Evolutionary conservation across 92 coral and sea anemone species (phyloP).

Genomic region (Parazoanthus atlanticus): DNA sequence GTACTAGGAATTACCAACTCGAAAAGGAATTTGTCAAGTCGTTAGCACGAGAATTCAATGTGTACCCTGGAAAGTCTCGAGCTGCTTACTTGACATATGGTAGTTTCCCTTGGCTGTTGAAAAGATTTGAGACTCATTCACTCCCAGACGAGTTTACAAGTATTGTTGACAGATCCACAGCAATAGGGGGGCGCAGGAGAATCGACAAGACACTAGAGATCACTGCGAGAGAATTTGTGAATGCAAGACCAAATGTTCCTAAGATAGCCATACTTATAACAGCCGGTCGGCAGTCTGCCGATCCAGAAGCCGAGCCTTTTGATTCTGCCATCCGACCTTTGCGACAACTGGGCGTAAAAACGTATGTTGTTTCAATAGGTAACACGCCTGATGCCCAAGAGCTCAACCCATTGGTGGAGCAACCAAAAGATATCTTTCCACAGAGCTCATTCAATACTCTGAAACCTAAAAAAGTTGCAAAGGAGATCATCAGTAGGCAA

Average conservation of each 20-base stretch:
- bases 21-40: conserved; percentile 76
- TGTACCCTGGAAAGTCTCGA: conserved; percentile 67
- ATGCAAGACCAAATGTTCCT: conserved; percentile 66
- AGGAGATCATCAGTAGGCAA: conserved; percentile 14
- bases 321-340: conserved; percentile 66
- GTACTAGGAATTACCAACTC: conserved; percentile 41
- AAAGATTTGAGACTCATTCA: conserved; percentile 56
- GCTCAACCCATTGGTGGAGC: conserved; percentile 53
- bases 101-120: conserved; percentile 45
- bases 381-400: conserved; percentile 47
- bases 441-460: conserved; percentile 20
- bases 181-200: conserved; percentile 65
- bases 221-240: conserved; percentile 55
- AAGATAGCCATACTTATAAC: conserved; percentile 74
- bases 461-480: conserved; percentile 8
- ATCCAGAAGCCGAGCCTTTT: conserved; percentile 57
- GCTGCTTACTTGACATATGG: conserved; percentile 72
- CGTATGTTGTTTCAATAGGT: conserved; percentile 82
- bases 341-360: conserved; percentile 65
- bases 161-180: conserved; percentile 61
- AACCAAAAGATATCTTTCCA: conserved; percentile 46
- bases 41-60: conserved; percentile 58
- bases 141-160: conserved; percentile 51
- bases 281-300: conserved; percentile 64
- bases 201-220: conserved; percentile 71